These are phyloP conservation scores for Platerodrilus igneus DNA, from an alignment of 2,888 invertebrate species.

Conservation along the genomic window DNA sequence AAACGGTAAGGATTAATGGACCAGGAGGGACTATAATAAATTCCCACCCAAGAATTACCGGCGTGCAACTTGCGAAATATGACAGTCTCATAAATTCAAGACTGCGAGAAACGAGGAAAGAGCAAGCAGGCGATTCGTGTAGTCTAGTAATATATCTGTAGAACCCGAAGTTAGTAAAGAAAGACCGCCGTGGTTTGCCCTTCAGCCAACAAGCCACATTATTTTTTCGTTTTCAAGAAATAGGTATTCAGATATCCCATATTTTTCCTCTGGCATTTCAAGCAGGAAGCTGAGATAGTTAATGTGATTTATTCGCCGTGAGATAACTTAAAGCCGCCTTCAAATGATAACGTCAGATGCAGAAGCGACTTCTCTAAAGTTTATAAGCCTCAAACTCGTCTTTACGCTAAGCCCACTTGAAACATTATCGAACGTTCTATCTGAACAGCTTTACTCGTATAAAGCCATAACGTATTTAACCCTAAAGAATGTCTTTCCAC, in stretches of 20 bases:
- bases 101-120: slow-evolving; percentile 42
- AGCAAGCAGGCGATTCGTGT: slow-evolving; percentile 45
- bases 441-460: slow-evolving; percentile 30
- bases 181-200: slow-evolving; percentile 39
- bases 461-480: slow-evolving; percentile 41
- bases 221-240: slow-evolving; percentile 42
- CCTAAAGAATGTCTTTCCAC: slow-evolving; percentile 36
- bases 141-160: slow-evolving; percentile 39
- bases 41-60: slow-evolving; percentile 57
- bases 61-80: slow-evolving; percentile 58
- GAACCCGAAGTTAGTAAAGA: slow-evolving; percentile 31
- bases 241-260: slow-evolving; percentile 38
- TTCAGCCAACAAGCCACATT: slow-evolving; percentile 38
- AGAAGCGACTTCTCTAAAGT: slow-evolving; percentile 43
- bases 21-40: slow-evolving; percentile 56
- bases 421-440: slow-evolving; percentile 38
- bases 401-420: slow-evolving; percentile 36
- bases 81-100: slow-evolving; percentile 56
- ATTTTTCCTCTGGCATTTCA: slow-evolving; percentile 40
- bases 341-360: slow-evolving; percentile 45
- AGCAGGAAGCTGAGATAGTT: slow-evolving; percentile 38
- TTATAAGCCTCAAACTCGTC: slow-evolving; percentile 40
- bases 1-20: slow-evolving; percentile 43
- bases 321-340: slow-evolving; percentile 40
- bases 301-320: slow-evolving; percentile 42